These are phyloP conservation scores for Cynopterus brachyotis DNA, from an alignment of 2,113 vertebrate genomes.

Conservation along the genomic window DNA sequence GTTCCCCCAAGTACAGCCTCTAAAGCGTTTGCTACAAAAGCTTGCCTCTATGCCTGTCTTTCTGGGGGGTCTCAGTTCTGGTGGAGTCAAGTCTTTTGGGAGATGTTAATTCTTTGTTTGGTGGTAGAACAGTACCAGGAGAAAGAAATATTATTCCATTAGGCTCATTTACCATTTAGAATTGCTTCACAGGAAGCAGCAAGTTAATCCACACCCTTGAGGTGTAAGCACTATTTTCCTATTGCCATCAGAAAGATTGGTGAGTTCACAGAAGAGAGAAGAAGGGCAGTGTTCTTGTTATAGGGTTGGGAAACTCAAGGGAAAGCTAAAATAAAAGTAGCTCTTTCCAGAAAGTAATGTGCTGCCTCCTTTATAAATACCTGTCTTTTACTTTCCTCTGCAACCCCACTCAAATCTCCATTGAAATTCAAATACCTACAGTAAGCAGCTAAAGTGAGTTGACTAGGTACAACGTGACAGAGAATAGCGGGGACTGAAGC, in stretches of 20 bases:
- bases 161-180: constrained; percentile 9
- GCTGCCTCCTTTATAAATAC: not conserved
- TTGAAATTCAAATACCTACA: not conserved
- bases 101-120: not conserved
- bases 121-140: not conserved
- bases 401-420: not conserved
- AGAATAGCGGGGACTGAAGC: not conserved
- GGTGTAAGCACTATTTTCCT: not conserved
- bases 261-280: not conserved
- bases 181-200: constrained; percentile 1
- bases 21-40: not conserved
- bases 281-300: not conserved
- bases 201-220: not conserved
- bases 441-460: not conserved
- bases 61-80: not conserved
- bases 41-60: not conserved
- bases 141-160: not conserved
- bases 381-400: not conserved
- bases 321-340: not conserved
- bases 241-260: constrained; percentile 42
- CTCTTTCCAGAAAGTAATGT: not conserved
- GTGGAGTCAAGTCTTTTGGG: not conserved
- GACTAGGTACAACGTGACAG: not conserved
- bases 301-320: not conserved
- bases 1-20: not conserved